Conservation (phyloP, 2,888 invertebrate genomes). For the Polietes domitor region DNA sequence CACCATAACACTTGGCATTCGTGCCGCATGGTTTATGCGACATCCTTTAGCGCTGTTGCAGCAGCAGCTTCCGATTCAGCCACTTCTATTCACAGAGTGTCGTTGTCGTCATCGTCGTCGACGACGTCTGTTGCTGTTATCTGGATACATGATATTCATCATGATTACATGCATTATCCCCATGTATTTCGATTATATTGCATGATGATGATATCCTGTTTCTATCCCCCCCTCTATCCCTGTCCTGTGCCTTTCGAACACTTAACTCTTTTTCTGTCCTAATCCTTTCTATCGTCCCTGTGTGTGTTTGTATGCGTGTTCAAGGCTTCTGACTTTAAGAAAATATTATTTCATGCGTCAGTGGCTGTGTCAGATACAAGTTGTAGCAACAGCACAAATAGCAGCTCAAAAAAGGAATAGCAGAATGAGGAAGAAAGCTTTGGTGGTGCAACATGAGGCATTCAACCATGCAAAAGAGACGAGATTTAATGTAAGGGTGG, state of each 20-base stretch:
- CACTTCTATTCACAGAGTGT: conserved; percentile 20
- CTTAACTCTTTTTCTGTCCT: conserved; percentile 39
- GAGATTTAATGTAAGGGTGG: conserved; percentile 50
- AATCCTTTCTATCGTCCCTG: conserved; percentile 33
- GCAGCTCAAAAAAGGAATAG: neutral
- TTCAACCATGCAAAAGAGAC: conserved; percentile 16
- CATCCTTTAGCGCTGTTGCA: neutral
- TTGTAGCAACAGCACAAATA: conserved; percentile 40
- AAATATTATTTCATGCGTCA: conserved; percentile 66
- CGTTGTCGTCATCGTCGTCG: neutral
- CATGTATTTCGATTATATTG: conserved; percentile 62
- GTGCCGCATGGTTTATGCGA: neutral
- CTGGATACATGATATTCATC: conserved; percentile 65
- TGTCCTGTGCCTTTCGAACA: conserved; percentile 44
- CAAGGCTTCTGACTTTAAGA: conserved; percentile 53
- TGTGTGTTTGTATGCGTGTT: conserved; percentile 4
- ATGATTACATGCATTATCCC: conserved; percentile 69
- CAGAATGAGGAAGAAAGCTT: neutral
- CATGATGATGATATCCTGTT: conserved; percentile 50
- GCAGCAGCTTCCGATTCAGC: neutral
- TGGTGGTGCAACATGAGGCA: conserved; percentile 25
- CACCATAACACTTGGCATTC: neutral
- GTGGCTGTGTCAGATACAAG: conserved; percentile 65
- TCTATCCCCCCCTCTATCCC: neutral
- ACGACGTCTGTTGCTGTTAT: conserved; percentile 39